A percentile compares a stretch with the other conserved stretches of the same genome.
phyloP scores from a whole-genome alignment of 2,113 vertebrate species.

The Oncorhynchus nerka region DNA sequence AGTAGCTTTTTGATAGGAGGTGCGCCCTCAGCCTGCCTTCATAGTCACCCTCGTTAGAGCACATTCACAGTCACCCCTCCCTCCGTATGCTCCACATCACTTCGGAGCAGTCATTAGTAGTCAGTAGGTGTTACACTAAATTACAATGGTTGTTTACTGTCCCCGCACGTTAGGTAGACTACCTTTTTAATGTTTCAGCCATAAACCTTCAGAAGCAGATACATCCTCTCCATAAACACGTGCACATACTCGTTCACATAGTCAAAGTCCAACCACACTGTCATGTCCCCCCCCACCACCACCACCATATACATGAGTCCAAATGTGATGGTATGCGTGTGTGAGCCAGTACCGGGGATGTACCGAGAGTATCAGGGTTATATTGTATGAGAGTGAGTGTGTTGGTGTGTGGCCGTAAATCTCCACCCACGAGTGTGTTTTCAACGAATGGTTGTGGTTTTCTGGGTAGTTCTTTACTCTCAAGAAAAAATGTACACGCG shows the following conservation, averaged over 20 bases:
- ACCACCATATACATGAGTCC: constrained; percentile 1
- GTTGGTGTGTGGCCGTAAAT: constrained; percentile 3
- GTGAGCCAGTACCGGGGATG: constrained; percentile 14
- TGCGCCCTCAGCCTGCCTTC: not conserved
- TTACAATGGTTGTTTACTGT: not conserved
- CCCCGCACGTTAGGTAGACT: not conserved
- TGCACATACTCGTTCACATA: not conserved
- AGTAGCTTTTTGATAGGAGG: not conserved
- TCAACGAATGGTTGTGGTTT: constrained; percentile 29
- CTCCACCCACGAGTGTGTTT: constrained; percentile 3
- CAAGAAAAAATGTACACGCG: not conserved
- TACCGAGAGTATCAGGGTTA: not conserved
- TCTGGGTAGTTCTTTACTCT: not conserved
- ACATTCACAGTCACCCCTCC: constrained; percentile 6
- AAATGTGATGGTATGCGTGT: constrained; percentile 23
- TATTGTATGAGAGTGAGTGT: not conserved
- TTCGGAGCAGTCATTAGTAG: not conserved
- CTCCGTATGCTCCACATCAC: not conserved
- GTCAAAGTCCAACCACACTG: not conserved
- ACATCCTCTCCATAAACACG: not conserved
- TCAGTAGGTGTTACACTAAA: not conserved
- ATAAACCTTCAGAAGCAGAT: not conserved
- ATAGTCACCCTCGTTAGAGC: constrained; percentile 1
- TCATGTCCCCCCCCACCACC: not conserved
- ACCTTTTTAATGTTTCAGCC: not conserved